Percentiles rank a stretch among this genome's conserved stretches.
phyloP scores from a whole-genome alignment of 1,140 invertebrate genomes.

The Pristionchus pacificus region DNA sequence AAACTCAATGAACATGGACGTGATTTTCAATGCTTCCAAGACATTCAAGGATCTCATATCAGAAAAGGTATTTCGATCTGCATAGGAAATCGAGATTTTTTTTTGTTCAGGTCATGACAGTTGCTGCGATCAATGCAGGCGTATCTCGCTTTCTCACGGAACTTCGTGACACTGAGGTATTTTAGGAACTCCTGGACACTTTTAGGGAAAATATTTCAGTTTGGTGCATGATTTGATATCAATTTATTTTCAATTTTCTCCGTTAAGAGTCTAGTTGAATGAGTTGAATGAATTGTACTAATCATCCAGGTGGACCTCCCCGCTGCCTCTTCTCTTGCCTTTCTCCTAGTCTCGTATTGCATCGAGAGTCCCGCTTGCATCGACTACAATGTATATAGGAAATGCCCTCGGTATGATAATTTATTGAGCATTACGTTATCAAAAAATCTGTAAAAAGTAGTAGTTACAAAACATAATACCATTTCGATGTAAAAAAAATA shows the following conservation, averaged over 20 bases:
- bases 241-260: no score
- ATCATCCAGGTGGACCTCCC: neutral
- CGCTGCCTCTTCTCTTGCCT: neutral
- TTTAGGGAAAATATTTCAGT: no score
- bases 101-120: neutral
- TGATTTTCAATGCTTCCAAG: neutral
- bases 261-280: neutral
- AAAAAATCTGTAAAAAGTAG: no score
- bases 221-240: no score
- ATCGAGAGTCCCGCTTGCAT: neutral
- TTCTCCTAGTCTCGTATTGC: neutral
- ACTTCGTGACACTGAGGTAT: neutral
- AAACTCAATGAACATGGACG: neutral
- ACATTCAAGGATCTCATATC: neutral
- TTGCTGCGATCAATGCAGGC: neutral
- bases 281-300: neutral
- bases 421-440: no score
- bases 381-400: neutral
- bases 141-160: neutral
- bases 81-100: no score
- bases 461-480: no score
- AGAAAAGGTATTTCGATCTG: neutral
- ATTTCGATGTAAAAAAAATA: no score
- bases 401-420: neutral
- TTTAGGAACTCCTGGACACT: no score